Evolutionary conservation across 1,140 invertebrate species (phyloP), one percentile per base, ranked within the genome.

Genomic region (Neodiprion virginianus): DNA sequence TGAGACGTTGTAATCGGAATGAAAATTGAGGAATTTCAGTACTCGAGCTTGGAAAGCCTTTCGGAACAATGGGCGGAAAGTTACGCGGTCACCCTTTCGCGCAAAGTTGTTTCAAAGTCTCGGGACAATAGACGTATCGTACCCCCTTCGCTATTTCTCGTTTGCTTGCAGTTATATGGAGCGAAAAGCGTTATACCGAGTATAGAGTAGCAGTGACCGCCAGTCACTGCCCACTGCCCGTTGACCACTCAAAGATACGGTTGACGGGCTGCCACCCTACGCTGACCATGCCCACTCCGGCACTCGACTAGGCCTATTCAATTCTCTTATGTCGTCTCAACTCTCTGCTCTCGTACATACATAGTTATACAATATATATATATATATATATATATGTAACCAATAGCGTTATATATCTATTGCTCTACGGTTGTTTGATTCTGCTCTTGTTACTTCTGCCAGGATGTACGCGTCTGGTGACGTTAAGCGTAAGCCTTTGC

Each of bases 191-290:
- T 40, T 40, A 40, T 61, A 61, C 53, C 53, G 53, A 14, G 53
- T 61, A 61, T 61, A 61, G 53, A 61, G 53, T 61, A 61, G 53
- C 53, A 61, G 53, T 61, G 53, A 61, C 53, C n/a, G 53, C 11
- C 53, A 17, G 53, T 61, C 53, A 61, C 53, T 61, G 53, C 53
- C 53, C 53, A 61, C 53, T 61, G 53, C 53, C 53, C 53, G 53
- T 61, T 61, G 53, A 61, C 53, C 53, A 61, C 53, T 61, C 53
- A 61, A 61, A 61, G 53, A 61, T 61, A 61, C 53, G 53, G 53
- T 61, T 61, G 53, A 61, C 53, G 53, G 53, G 53, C 53, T 61
- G 53, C 53, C 53, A 61, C 53, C 53, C 53, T 61, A 61, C 53
- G n/a, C 53, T 61, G 53, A 12, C 53, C 53, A 61, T 17, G 53